Percentiles rank a stretch among this genome's conserved stretches.
These are phyloP conservation scores for Temnothorax nylanderi DNA, from an alignment of 1,140 invertebrate species.

Conservation along the genomic window DNA sequence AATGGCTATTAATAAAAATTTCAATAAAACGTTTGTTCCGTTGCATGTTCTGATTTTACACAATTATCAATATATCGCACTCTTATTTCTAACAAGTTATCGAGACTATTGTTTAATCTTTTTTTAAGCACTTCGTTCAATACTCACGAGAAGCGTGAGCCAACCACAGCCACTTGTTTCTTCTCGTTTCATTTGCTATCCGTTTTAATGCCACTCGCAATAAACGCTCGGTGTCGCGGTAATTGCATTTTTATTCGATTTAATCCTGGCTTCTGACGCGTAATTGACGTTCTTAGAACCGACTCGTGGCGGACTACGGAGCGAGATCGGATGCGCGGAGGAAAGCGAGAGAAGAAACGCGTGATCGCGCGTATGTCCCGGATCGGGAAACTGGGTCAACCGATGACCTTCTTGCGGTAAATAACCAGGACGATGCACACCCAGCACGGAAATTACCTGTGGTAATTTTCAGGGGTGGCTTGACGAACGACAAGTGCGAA, in stretches of 20 bases:
- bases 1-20: not conserved
- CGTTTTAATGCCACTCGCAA: slow-evolving; percentile 15
- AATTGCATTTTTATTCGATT: slow-evolving; percentile 57
- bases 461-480: slow-evolving; percentile 48
- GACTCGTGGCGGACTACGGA: not conserved
- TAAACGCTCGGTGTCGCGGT: slow-evolving; percentile 25
- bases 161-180: slow-evolving; percentile 12
- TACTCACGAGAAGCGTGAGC: not conserved
- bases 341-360: slow-evolving; percentile 32
- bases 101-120: not conserved
- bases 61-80: not conserved
- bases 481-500: slow-evolving; percentile 19
- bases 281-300: slow-evolving; percentile 40
- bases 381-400: slow-evolving; percentile 81
- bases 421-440: slow-evolving; percentile 54
- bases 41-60: not conserved
- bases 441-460: slow-evolving; percentile 47
- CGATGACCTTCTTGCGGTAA: slow-evolving; percentile 79
- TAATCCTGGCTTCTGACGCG: slow-evolving; percentile 24
- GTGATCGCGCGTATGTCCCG: slow-evolving; percentile 54
- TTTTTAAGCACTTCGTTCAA: not conserved
- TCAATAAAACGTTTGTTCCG: not conserved
- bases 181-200: not conserved
- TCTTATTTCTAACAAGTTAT: slow-evolving; percentile 9
- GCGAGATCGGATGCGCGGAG: not conserved